Conservation (phyloP, 2,888 invertebrate genomes). For the Trichacis sp. region DNA sequence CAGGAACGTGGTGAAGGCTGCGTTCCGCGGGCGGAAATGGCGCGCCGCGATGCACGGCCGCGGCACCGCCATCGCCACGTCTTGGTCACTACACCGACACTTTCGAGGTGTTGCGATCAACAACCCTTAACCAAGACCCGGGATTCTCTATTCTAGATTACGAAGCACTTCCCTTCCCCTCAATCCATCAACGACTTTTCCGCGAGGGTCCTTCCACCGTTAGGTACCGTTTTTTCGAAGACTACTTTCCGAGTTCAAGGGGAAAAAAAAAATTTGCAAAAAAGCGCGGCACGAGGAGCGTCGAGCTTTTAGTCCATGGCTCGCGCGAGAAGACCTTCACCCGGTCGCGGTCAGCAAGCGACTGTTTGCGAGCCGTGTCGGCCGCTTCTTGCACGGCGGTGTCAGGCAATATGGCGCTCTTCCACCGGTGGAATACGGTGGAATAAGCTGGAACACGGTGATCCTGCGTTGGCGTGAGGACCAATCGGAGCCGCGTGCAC, state of each 20-base stretch:
- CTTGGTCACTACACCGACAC: constrained; percentile 32
- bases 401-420: constrained; percentile 47
- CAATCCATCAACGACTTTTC: no score
- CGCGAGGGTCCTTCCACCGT: no score
- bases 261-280: constrained; percentile 30
- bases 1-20: constrained; percentile 16
- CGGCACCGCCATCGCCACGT: constrained; percentile 53
- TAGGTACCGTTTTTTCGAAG: no score
- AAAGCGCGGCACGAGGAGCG: constrained; percentile 46
- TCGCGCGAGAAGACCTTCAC: constrained; percentile 53
- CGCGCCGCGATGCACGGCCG: constrained; percentile 53
- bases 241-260: no score
- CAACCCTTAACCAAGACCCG: no score
- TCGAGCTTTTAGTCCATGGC: constrained; percentile 56
- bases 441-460: no score
- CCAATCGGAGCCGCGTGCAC: constrained; percentile 21
- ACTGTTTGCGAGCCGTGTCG: no score
- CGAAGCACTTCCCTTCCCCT: no score
- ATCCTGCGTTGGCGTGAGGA: constrained; percentile 20
- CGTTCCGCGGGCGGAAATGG: constrained; percentile 25
- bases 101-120: constrained; percentile 3
- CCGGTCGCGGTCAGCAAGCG: constrained; percentile 67
- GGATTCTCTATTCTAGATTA: no score
- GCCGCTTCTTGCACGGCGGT: constrained; percentile 38
- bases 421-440: constrained; percentile 24